Percentiles rank a stretch among this genome's conserved stretches.
These are phyloP conservation scores for Scrobipalpa costella DNA, from an alignment of 2,888 invertebrate genomes.

Conservation along the genomic window DNA sequence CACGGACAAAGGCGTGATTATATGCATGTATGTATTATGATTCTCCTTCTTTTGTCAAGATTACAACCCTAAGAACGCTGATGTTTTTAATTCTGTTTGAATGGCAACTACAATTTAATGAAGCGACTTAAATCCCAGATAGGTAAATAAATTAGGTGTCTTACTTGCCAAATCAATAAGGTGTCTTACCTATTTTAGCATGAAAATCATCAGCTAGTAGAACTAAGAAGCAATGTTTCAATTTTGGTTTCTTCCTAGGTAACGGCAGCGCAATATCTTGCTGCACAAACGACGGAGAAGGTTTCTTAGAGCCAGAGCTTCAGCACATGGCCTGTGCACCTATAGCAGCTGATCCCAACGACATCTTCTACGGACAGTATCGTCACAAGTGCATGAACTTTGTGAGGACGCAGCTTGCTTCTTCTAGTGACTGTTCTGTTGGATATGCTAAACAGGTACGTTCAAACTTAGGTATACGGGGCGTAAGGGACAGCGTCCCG, in stretches of 20 bases:
- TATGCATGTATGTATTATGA: no score
- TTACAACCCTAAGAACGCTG: no score
- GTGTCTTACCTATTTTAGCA: not conserved
- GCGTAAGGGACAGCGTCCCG: no score
- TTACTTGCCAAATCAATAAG: no score
- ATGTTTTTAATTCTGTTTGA: no score
- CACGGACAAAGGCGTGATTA: no score
- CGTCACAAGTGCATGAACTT: constrained; percentile 86
- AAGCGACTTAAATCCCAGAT: no score
- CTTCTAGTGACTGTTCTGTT: constrained; percentile 83
- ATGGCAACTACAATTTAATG: no score
- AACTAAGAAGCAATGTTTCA: not conserved
- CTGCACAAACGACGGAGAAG: constrained; percentile 82
- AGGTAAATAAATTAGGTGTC: no score
- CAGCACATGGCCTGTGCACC: constrained; percentile 87
- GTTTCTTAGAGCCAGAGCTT: constrained; percentile 69
- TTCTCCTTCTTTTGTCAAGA: no score
- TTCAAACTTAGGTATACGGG: constrained; percentile 19
- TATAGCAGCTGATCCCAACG: constrained; percentile 80
- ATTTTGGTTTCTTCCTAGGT: constrained; percentile 60
- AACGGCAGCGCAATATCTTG: constrained; percentile 87
- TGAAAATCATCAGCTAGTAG: not conserved
- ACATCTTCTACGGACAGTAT: constrained; percentile 82
- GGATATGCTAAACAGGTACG: constrained; percentile 86
- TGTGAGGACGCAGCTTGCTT: constrained; percentile 85